Base-by-base conservation (phyloP, 2,113 vertebrate species). In the Holacanthus passer region DNA sequence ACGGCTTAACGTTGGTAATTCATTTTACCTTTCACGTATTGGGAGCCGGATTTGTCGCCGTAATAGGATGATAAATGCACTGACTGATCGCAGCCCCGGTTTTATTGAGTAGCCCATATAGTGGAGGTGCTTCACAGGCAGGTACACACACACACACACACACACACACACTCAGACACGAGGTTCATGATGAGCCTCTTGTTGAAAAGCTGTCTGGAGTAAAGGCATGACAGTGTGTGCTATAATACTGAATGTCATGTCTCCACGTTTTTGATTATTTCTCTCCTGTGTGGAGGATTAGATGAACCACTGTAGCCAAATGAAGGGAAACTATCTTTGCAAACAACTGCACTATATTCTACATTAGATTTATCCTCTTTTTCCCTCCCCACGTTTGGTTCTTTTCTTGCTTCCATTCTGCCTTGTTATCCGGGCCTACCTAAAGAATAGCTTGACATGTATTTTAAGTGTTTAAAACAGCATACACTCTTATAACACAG, bases 11-110 rank as follows among this genome's bases (percentile, higher is more conserved):
- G 97, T 96, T 94, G 96, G 96, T 98, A 95, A 99, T 99, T 99
- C 97, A 98, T 98, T 97, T 97, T 95, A 96, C 96, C 96, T 97
- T 96, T 98, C 97, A 97, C 95, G 96, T 95, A 96, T 94, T 94
- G 95, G 96, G 96, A 96, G 95, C 94, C 96, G 96, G 96, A 97
- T 97, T 97, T 97, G 96, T 97, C 96, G 97, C 96, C 96, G 96
- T 97, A 98, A 98, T 97, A 94, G 96, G 96, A 97, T 98, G 97
- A 99, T 98, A 96, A 98, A 99, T 99, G 97, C 95, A 95, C 95
- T 94, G 95, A 95, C 95, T 96, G 96, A 94, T 94, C 94, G 93
- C 95, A 95, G 96, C 95, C 96, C 93, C 92, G 73, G 66, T 87
- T 96, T 96, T 96, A 97, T 96, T 96, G 95, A 96, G 95, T 95